Percentiles rank a stretch among this genome's conserved stretches.
Conservation (phyloP, 2,797 vertebrate genomes). For the Sebastes oblongus region DNA sequence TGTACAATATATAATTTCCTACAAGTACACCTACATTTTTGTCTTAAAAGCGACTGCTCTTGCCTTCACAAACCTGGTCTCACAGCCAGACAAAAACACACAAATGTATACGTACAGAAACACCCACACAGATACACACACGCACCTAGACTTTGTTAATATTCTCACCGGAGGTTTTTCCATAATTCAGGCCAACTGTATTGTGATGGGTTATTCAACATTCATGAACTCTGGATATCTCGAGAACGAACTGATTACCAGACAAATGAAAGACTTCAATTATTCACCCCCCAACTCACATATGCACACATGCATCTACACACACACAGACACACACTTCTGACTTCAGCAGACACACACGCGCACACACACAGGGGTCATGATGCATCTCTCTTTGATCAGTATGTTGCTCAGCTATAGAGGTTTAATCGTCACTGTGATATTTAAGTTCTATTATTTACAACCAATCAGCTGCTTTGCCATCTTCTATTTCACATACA, state of each 20-base stretch:
- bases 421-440: slow-evolving; percentile 62
- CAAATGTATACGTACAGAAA: slow-evolving; percentile 44
- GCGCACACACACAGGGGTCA: slow-evolving; percentile 29
- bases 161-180: slow-evolving; percentile 94
- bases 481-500: slow-evolving; percentile 43
- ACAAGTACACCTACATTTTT: neutral
- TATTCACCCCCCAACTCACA: slow-evolving; percentile 82
- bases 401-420: slow-evolving; percentile 34
- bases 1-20: neutral
- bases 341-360: slow-evolving; percentile 36
- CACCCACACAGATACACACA: slow-evolving; percentile 44
- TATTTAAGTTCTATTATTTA: slow-evolving; percentile 80
- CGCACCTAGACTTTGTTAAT: slow-evolving; percentile 89
- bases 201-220: slow-evolving; percentile 99
- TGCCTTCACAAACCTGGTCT: slow-evolving; percentile 13
- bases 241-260: slow-evolving; percentile 98
- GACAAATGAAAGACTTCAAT: slow-evolving; percentile 99
- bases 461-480: slow-evolving; percentile 68
- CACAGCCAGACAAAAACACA: slow-evolving; percentile 43
- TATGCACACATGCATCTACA: slow-evolving; percentile 61
- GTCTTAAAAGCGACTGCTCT: neutral
- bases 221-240: slow-evolving; percentile 99
- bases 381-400: slow-evolving; percentile 50
- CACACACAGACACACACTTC: slow-evolving; percentile 28
- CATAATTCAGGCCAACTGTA: slow-evolving; percentile 99